Percentiles rank a stretch among this genome's conserved stretches.
These are phyloP conservation scores for Oxyruncus cristatus DNA, from an alignment of 2,113 vertebrate species.

Conservation along the genomic window DNA sequence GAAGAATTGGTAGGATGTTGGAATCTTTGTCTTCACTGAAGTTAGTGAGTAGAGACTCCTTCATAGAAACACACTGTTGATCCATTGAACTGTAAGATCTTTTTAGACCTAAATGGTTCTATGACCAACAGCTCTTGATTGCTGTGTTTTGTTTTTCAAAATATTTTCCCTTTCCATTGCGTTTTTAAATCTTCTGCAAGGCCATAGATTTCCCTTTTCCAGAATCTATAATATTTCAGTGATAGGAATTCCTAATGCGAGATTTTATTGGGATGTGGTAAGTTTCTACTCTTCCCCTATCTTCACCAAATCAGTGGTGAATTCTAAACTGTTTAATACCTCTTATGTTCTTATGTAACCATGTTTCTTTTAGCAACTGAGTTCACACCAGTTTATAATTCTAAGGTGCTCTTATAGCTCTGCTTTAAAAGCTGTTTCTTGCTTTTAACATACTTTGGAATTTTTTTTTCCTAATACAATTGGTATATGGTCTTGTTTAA, in stretches of 20 bases:
- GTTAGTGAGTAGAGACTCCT: background rate
- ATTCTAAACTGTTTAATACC: background rate
- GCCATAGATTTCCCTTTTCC: background rate
- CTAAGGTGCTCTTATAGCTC: background rate
- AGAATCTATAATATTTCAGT: background rate
- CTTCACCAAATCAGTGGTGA: background rate
- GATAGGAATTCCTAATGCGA: background rate
- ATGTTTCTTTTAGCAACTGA: background rate
- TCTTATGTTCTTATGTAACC: background rate
- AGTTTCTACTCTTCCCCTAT: background rate
- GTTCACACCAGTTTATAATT: background rate
- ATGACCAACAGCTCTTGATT: background rate
- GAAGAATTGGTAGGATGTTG: background rate
- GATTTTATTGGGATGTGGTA: background rate
- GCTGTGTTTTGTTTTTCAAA: background rate
- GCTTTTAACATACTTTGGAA: background rate
- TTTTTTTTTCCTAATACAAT: background rate
- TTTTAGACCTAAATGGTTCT: background rate
- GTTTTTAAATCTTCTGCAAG: background rate
- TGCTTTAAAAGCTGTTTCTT: background rate
- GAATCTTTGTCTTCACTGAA: background rate
- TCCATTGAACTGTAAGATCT: background rate
- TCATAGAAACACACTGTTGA: background rate
- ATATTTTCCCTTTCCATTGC: background rate
- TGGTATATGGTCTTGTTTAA: background rate